Base-by-base conservation (phyloP, 2,888 invertebrate genomes). In the Trachelus stipa region DNA sequence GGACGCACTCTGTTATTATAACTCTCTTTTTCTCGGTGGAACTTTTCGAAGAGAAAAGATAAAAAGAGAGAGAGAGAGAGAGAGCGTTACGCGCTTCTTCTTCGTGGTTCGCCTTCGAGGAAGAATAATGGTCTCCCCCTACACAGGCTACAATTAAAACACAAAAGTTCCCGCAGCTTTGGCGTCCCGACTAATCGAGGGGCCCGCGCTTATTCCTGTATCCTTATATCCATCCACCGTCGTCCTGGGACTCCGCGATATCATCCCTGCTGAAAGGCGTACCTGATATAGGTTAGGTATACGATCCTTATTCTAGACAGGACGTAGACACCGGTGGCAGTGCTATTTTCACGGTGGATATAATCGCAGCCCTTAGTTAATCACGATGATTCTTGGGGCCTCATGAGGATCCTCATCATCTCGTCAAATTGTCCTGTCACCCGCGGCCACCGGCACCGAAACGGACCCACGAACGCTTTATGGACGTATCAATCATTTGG, bases 401-500 rank as follows among this genome's bases (percentile, higher is more conserved):
- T 85, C 85, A 56, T 56, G 85, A 80, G 86, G 86, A 83, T 86
- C 90, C 87, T 90, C 90, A 91, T 91, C 91, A 91, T 91, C 91
- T 88, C 88, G 91, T 91, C 91, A 91, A 88, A 86, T 85, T 88
- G 56, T 56, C 56, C 56, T 56, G 90, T 91, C 91, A 91, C 91
- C 91, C 86, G 89, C 84, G 90, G 90, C 90, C 83, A 88, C 86
- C 87, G 78, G 78, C 83, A 83, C 81, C 82, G 83, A 83, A 83
- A 84, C 84, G 81, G 82, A 81, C 82, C 56, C 56, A 86, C 76
- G 84, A 79, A 83, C 85, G 84, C 84, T 90, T 91, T 91, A 91
- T 91, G 91, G 91, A 91, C 91, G 91, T 91, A 91, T 91, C 90
- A 91, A 91, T 91, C 91, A 91, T 89, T 88, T 88, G 88, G 89